Base-by-base conservation (phyloP, 2,113 vertebrate genomes). In the Sakesphorus luctuosus region DNA sequence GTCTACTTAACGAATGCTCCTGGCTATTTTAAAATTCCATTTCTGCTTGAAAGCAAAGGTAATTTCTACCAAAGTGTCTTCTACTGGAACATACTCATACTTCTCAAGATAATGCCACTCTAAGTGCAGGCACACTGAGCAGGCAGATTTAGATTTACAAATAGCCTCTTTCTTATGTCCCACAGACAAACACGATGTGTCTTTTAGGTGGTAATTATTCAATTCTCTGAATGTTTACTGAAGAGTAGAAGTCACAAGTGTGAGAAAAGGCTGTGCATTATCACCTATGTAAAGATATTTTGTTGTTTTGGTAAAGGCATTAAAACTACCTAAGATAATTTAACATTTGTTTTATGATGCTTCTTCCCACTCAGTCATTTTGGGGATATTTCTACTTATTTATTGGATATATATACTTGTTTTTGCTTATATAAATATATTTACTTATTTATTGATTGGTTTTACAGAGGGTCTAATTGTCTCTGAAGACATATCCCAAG, bases 41-140 rank as follows among this genome's bases (percentile, higher is more conserved):
- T 93, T 95, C 90, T 90, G 61, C 65, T 92, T 93, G 44, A 90
- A 96, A 92, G 87, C 84, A 80, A 68, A 86, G 83, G 66, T 76
- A 33, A 83, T 71, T 94, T 91, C 86, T 89, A 43, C 15, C 31
- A 36, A 87, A 93, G 53, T 79, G 66, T 65, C 79, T 63, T 44
- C 79, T 78, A n/a, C 4, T 84, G 61, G 55, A 91, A 84, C 67
- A 69, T 17, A 55, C 15, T 80, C 35, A 24, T 61, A 55, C 24
- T 93, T 77, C 75, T 67, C 75, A 88, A 91, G 46, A 35, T 73
- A 77, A 81, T 84, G 88, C 29, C 26, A 59, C 29, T 62, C 52
- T 78, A 78, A 92, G 83, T 94, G 88, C 90, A 36, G 47, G 47
- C 52, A 71, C 31, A 63, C 90, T 77, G 82, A 97, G 72, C 68